These are phyloP conservation scores for Galerucella calmariensis DNA, from an alignment of 2,888 invertebrate species.

Conservation along the genomic window DNA sequence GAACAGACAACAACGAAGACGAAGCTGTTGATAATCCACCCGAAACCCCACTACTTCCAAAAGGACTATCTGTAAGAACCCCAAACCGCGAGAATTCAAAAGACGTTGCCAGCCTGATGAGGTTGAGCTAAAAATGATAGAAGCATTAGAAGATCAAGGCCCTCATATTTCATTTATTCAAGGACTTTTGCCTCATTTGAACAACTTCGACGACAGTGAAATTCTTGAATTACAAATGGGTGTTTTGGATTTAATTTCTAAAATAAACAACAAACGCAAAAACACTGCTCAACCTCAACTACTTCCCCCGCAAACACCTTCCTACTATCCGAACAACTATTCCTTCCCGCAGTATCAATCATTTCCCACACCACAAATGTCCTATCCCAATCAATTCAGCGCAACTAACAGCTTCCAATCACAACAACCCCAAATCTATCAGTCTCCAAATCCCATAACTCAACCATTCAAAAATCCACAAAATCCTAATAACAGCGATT, in stretches of 20 bases:
- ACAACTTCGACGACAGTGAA: background rate
- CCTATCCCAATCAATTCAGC: conserved; percentile 24
- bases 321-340: conserved; percentile 12
- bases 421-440: conserved; percentile 18
- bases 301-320: conserved; percentile 8
- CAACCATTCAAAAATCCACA: conserved; percentile 17
- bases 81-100: conserved; percentile 17
- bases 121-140: conserved; percentile 21
- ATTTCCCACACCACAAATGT: conserved; percentile 25
- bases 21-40: conserved; percentile 20
- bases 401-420: conserved; percentile 17
- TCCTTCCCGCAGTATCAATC: conserved; percentile 8
- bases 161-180: conserved; percentile 5
- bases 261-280: conserved; percentile 18
- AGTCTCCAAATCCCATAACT: conserved; percentile 19
- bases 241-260: conserved; percentile 20
- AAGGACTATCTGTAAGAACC: conserved; percentile 22
- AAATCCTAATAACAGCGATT: conserved; percentile 20
- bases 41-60: conserved; percentile 26
- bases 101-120: conserved; percentile 26
- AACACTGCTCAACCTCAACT: conserved; percentile 20
- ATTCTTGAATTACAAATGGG: conserved; percentile 19
- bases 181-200: conserved; percentile 16
- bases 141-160: conserved; percentile 14
- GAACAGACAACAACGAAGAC: conserved; percentile 25